These are phyloP conservation scores for Euwallacea fornicatus DNA, from an alignment of 1,140 invertebrate genomes.

Conservation along the genomic window DNA sequence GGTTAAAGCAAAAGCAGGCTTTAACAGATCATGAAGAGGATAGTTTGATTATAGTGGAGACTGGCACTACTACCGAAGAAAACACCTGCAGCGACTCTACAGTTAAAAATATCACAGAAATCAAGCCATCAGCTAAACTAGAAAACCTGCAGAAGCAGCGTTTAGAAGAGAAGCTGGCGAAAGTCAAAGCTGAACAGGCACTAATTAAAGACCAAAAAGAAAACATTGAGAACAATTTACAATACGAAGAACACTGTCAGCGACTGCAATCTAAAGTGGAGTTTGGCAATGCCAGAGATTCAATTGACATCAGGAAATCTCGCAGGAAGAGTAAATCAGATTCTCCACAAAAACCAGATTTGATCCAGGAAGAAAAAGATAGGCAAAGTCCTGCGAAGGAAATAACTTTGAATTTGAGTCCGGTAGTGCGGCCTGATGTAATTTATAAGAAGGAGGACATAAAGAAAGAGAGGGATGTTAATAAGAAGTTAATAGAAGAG, in stretches of 20 bases:
- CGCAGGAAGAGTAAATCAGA: constrained; percentile 58
- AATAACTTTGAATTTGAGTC: constrained; percentile 36
- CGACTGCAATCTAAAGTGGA: constrained; percentile 69
- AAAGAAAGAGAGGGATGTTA: constrained; percentile 50
- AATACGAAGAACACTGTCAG: constrained; percentile 68
- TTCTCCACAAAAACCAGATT: constrained; percentile 50
- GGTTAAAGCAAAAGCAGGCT: constrained; percentile 42
- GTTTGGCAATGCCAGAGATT: constrained; percentile 71
- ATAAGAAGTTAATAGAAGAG: constrained; percentile 61
- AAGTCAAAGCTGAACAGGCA: constrained; percentile 46
- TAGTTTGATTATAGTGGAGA: constrained; percentile 59
- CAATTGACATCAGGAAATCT: constrained; percentile 69
- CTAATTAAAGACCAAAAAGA: constrained; percentile 35
- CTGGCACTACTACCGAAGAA: constrained; percentile 62
- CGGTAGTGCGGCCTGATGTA: constrained; percentile 37
- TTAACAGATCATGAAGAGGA: constrained; percentile 61
- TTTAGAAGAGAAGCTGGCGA: constrained; percentile 46
- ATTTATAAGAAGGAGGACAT: constrained; percentile 50
- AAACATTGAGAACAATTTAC: constrained; percentile 49
- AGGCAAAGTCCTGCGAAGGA: constrained; percentile 35
- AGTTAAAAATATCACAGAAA: constrained; percentile 51
- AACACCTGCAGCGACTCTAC: constrained; percentile 55
- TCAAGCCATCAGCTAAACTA: constrained; percentile 30
- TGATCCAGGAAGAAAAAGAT: constrained; percentile 56
- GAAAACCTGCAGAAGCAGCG: constrained; percentile 43